phyloP scores from a whole-genome alignment of 2,797 vertebrate species.

The Cetoscarus ocellatus region DNA sequence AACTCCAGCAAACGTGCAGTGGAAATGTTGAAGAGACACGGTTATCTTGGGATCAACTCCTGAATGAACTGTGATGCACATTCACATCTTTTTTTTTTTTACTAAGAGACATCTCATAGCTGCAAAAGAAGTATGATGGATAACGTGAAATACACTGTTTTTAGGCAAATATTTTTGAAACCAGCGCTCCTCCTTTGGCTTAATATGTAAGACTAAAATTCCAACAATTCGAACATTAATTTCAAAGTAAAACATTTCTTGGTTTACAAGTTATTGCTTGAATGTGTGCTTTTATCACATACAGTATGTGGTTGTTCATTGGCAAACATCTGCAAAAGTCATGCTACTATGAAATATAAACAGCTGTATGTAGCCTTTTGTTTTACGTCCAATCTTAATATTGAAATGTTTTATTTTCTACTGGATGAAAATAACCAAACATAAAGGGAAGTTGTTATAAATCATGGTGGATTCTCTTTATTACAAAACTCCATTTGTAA shows the following conservation, averaged over 20 bases:
- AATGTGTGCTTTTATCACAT: slow-evolving; percentile 39
- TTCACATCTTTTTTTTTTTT: not conserved
- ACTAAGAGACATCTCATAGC: slow-evolving; percentile 1
- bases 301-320: slow-evolving; percentile 37
- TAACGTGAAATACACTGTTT: slow-evolving; percentile 29
- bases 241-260: slow-evolving; percentile 11
- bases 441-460: slow-evolving; percentile 67
- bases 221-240: slow-evolving; percentile 42
- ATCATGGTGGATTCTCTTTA: slow-evolving; percentile 17
- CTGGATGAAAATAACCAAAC: slow-evolving; percentile 56
- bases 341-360: slow-evolving; percentile 49
- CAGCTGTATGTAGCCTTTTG: slow-evolving; percentile 43
- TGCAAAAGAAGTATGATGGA: slow-evolving; percentile 19
- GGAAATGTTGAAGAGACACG: slow-evolving; percentile 21
- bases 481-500: not conserved
- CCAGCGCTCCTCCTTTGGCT: slow-evolving; percentile 42
- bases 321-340: slow-evolving; percentile 22
- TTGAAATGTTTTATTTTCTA: slow-evolving; percentile 67
- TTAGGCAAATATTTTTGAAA: slow-evolving; percentile 44
- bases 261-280: slow-evolving; percentile 46
- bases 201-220: slow-evolving; percentile 41
- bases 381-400: slow-evolving; percentile 43
- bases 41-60: slow-evolving; percentile 38
- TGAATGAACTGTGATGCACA: slow-evolving; percentile 28
- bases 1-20: slow-evolving; percentile 35